Base-by-base conservation (phyloP, 2,113 vertebrate genomes). In the Progne subis region DNA sequence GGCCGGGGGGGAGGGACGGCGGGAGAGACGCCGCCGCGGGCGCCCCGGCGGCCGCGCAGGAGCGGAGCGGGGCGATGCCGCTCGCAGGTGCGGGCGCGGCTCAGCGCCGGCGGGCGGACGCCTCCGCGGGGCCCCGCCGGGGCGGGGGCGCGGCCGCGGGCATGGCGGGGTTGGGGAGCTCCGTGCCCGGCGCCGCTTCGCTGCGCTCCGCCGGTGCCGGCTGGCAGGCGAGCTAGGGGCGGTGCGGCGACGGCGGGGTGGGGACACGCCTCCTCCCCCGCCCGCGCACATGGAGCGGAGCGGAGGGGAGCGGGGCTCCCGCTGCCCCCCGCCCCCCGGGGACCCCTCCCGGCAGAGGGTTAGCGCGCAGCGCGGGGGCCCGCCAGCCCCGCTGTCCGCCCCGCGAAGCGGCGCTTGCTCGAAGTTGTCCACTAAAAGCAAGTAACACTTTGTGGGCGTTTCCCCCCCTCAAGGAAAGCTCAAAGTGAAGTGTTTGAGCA, bases 201-300 rank as follows among this genome's bases (percentile, higher is more conserved):
- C n/a, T n/a, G n/a, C 34, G 43, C 71, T 82, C 85, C 93, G 91
- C 52, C 52, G 63, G 63, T 92, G 97, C 94, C 96, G 97, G 96
- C 96, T 94, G 91, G 95, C 91, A 93, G 57, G 72, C 44, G 79
- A 39, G 53, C 47, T 64, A 37, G 44, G 39, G 92, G 70, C 70
- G 87, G 90, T 1, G 89, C 57, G 57, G 97, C 97, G 49, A 88
- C 94, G 93, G 96, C 86, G 88, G 97, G 94, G 96, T 95, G 82
- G 87, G 82, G 92, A 90, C 90, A 90, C 94, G 95, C 95, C 94
- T 83, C 79, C 55, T 78, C 32, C 84, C 61, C 78, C 88, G 85
- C 79, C 93, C 82, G 57, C 79, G 89, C 88, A 63, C 71, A 71
- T 64, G 64, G 75, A 68, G 82, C 82, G 37, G 37, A 37, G 37